Percentiles rank a stretch among this genome's conserved stretches.
These are phyloP conservation scores for Hemitrygon akajei DNA, from an alignment of 2,797 vertebrate genomes.

Conservation along the genomic window DNA sequence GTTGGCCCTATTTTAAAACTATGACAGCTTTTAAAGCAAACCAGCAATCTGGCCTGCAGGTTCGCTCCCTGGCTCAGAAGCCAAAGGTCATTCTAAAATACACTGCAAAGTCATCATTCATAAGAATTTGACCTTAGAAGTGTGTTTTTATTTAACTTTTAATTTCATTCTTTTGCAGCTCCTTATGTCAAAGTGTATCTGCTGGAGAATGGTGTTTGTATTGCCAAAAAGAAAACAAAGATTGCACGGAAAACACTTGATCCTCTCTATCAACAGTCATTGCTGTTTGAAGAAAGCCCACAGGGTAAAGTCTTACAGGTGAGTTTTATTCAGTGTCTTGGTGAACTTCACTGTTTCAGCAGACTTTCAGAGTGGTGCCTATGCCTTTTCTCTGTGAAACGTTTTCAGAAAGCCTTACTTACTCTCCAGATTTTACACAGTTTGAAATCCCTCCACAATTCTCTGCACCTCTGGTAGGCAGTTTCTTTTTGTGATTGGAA, in stretches of 20 bases:
- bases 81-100: not conserved
- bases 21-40: not conserved
- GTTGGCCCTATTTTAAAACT: not conserved
- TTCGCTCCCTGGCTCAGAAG: not conserved
- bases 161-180: conserved; percentile 58
- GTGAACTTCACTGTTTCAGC: not conserved
- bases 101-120: not conserved
- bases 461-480: not conserved
- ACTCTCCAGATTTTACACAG: not conserved
- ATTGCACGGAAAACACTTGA: conserved; percentile 97
- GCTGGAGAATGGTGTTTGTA: conserved; percentile 89
- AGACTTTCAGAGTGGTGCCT: not conserved
- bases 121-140: not conserved
- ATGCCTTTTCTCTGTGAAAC: not conserved
- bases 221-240: conserved; percentile 98
- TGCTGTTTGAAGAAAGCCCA: conserved; percentile 92
- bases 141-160: not conserved
- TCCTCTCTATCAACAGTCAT: conserved; percentile 90
- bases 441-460: not conserved
- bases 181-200: conserved; percentile 97
- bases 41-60: not conserved
- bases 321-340: conserved; percentile 45
- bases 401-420: not conserved
- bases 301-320: conserved; percentile 98
- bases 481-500: no score